These are phyloP conservation scores for Fistularia tabacaria DNA, from an alignment of 2,797 vertebrate genomes.

Conservation along the genomic window DNA sequence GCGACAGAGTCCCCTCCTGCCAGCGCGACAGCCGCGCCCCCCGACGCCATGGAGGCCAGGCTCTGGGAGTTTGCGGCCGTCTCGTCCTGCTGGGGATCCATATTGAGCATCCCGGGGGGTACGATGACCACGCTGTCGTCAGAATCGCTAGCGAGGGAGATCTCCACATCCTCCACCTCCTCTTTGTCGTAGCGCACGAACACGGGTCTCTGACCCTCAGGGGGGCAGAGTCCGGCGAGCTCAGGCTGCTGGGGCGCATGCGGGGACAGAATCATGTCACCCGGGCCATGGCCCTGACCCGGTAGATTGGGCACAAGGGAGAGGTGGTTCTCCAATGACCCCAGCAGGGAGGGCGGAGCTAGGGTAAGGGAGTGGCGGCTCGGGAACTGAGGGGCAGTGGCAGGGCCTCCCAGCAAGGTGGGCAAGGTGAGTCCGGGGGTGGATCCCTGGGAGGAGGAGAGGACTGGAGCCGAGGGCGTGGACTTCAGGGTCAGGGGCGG, in stretches of 20 bases:
- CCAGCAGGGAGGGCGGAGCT: slow-evolving; percentile 68
- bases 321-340: slow-evolving; percentile 72
- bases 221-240: slow-evolving; percentile 52
- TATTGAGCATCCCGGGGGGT: slow-evolving; percentile 78
- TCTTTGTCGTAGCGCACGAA: slow-evolving; percentile 90
- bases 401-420: slow-evolving; percentile 71
- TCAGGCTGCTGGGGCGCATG: slow-evolving; percentile 61
- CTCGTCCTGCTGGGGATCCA: slow-evolving; percentile 61
- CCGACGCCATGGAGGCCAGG: slow-evolving; percentile 24
- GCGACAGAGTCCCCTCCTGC: slow-evolving; percentile 45
- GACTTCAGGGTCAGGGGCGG: slow-evolving; percentile 70
- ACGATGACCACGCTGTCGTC: slow-evolving; percentile 92
- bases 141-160: slow-evolving; percentile 87
- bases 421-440: slow-evolving; percentile 63
- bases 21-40: slow-evolving; percentile 13
- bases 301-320: slow-evolving; percentile 64
- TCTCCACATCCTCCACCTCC: slow-evolving; percentile 86
- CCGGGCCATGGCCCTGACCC: slow-evolving; percentile 49
- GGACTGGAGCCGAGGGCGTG: slow-evolving; percentile 54
- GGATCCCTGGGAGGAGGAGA: slow-evolving; percentile 58
- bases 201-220: slow-evolving; percentile 77
- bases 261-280: slow-evolving; percentile 70
- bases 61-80: slow-evolving; percentile 33
- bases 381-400: slow-evolving; percentile 60
- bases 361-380: slow-evolving; percentile 70